Evolutionary conservation across 2,888 invertebrate genomes (phyloP).

Genomic region (Agrotis segetum): DNA sequence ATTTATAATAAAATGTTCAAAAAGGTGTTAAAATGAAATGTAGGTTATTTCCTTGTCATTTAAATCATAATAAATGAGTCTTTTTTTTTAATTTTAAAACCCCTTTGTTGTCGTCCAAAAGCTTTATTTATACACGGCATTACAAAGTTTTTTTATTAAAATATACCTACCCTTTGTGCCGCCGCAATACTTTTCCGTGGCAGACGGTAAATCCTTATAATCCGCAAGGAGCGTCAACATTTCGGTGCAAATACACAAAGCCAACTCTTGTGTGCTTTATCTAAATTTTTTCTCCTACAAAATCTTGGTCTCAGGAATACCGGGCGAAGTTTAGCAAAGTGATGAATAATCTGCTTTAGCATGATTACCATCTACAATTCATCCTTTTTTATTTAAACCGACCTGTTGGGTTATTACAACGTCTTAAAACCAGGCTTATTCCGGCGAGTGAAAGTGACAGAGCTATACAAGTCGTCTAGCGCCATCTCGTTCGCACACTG

Average conservation of each 20-base stretch:
- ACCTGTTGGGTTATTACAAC: too few relatives aligned
- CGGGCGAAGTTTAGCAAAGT: slow-evolving; percentile 37
- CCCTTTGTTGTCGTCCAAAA: slow-evolving; percentile 21
- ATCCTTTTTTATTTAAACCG: not conserved
- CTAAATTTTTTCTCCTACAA: slow-evolving; percentile 61
- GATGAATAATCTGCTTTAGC: slow-evolving; percentile 56
- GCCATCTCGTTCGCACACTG: too few relatives aligned
- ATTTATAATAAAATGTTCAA: not conserved
- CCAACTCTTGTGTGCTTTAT: slow-evolving; percentile 66
- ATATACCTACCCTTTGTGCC: slow-evolving; percentile 54
- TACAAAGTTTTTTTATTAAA: slow-evolving; percentile 54
- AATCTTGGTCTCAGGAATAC: slow-evolving; percentile 61
- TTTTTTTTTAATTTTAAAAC: slow-evolving; percentile 19
- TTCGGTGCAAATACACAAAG: slow-evolving; percentile 70
- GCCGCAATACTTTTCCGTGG: slow-evolving; percentile 64
- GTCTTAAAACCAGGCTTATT: too few relatives aligned
- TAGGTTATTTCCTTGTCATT: not conserved
- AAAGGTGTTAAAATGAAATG: not conserved
- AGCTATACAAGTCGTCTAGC: too few relatives aligned
- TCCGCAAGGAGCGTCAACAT: slow-evolving; percentile 73
- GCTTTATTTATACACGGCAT: slow-evolving; percentile 25
- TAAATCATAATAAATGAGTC: slow-evolving; percentile 3
- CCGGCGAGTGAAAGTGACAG: too few relatives aligned
- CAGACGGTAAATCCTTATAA: slow-evolving; percentile 74
- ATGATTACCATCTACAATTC: slow-evolving; percentile 33